phyloP scores from a whole-genome alignment of 2,888 invertebrate genomes.

The Dynastes hyllus region DNA sequence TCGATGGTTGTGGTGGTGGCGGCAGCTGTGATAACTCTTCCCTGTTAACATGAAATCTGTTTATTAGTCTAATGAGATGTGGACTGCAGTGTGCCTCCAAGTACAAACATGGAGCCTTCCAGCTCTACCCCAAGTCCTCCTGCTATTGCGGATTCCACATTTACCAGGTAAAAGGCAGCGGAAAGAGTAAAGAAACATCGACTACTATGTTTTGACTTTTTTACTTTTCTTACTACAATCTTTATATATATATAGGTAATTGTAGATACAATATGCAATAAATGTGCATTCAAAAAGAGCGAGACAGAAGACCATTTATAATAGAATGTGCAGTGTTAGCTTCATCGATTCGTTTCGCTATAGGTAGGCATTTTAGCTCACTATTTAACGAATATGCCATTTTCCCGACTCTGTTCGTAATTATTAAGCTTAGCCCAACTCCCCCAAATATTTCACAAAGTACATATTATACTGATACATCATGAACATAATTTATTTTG shows the following conservation, averaged over 20 bases:
- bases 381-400: not conserved
- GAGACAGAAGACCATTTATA: conserved; percentile 18
- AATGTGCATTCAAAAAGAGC: not conserved
- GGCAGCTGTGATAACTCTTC: conserved; percentile 50
- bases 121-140: conserved; percentile 69
- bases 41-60: conserved; percentile 54
- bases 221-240: too few species aligned
- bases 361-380: conserved; percentile 12
- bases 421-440: too few species aligned
- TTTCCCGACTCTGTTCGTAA: too few species aligned
- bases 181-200: not conserved
- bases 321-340: conserved; percentile 46
- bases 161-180: conserved; percentile 64
- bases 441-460: not conserved
- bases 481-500: conserved; percentile 17
- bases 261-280: conserved; percentile 8
- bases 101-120: conserved; percentile 67
- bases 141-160: conserved; percentile 69
- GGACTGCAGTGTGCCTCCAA: conserved; percentile 46
- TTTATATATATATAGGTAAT: not conserved
- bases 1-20: conserved; percentile 18
- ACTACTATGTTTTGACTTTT: not conserved
- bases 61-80: conserved; percentile 53
- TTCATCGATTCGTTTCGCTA: conserved; percentile 58
- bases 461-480: not conserved